These are phyloP conservation scores for Coptodon bakossiorum DNA, from an alignment of 2,113 vertebrate genomes.

Conservation along the genomic window DNA sequence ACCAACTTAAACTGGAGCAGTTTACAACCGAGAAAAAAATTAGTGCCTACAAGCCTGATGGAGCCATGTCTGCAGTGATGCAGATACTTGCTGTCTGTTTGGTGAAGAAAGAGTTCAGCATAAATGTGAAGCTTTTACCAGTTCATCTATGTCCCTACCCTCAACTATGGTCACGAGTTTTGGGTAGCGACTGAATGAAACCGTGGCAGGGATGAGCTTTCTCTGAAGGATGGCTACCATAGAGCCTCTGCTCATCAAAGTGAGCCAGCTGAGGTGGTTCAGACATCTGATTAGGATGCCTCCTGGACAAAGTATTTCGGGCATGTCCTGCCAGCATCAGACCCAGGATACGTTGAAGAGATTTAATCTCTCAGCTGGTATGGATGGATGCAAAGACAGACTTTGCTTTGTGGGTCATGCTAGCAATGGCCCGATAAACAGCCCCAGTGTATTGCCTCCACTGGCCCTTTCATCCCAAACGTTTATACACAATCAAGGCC, in stretches of 20 bases:
- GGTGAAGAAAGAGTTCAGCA: background rate
- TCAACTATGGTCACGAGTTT: background rate
- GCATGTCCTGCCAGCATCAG: background rate
- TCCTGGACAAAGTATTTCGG: background rate
- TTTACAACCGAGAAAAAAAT: accelerated
- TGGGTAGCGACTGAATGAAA: background rate
- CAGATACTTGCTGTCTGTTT: background rate
- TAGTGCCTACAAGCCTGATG: background rate
- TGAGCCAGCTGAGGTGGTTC: background rate
- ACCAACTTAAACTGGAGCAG: background rate
- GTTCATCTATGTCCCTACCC: background rate
- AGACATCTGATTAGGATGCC: background rate
- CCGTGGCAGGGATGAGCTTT: background rate
- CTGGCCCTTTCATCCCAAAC: background rate
- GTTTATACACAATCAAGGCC: background rate
- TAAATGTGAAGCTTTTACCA: background rate
- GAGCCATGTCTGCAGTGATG: background rate
- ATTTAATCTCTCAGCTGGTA: background rate
- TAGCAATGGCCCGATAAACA: background rate
- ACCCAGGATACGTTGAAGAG: background rate
- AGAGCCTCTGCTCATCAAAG: background rate
- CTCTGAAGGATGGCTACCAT: background rate
- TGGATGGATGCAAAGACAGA: background rate
- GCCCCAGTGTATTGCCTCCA: background rate
- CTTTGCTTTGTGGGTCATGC: background rate